Conservation (phyloP, 2,113 vertebrate genomes). For the Manacus vitellinus region DNA sequence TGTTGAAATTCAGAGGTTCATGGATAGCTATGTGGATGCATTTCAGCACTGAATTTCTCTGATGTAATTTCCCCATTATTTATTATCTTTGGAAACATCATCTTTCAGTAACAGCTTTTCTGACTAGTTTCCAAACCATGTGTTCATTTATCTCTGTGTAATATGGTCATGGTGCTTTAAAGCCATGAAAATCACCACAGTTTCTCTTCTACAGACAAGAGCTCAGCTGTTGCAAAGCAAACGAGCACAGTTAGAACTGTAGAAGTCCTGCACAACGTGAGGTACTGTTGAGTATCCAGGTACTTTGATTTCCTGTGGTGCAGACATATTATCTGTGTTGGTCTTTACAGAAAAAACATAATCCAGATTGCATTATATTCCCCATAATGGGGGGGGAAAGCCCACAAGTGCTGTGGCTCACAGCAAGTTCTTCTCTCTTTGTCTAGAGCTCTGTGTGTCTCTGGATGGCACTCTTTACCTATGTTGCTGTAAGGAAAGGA, state of each 20-base stretch:
- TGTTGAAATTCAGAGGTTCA: slow-evolving; percentile 15
- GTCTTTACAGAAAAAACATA: not conserved
- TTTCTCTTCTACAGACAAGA: not conserved
- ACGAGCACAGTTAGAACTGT: not conserved
- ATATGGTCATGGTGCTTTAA: not conserved
- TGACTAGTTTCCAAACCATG: not conserved
- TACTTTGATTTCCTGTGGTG: not conserved
- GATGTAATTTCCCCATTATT: not conserved
- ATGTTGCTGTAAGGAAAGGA: not conserved
- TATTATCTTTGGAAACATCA: not conserved
- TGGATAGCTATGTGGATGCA: not conserved
- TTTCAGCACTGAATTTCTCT: not conserved
- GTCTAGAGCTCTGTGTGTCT: not conserved
- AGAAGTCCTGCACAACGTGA: not conserved
- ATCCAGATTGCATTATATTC: not conserved
- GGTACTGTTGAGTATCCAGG: not conserved
- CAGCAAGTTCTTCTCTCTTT: not conserved
- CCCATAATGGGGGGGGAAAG: not conserved
- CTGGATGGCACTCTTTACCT: slow-evolving; percentile 16
- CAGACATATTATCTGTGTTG: not conserved
- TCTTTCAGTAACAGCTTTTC: not conserved
- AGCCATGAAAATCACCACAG: not conserved
- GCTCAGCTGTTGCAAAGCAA: not conserved
- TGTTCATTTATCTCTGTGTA: not conserved
- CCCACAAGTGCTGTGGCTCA: not conserved